Conservation (phyloP, 2,113 vertebrate genomes). For the Gobius niger region DNA sequence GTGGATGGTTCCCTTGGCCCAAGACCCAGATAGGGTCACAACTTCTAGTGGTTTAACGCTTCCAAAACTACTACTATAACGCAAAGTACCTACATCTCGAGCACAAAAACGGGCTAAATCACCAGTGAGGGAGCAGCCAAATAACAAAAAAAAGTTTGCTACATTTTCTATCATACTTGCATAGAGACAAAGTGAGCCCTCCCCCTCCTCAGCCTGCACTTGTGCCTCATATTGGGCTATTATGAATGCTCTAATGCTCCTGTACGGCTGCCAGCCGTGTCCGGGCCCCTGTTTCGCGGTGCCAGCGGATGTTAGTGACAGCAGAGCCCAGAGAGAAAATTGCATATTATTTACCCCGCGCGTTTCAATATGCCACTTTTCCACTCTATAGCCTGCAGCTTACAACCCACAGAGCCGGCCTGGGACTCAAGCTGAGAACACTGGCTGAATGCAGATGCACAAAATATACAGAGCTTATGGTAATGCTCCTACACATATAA, state of each 20-base stretch:
- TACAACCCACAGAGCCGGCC: slow-evolving; percentile 48
- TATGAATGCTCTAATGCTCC: slow-evolving; percentile 51
- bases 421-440: slow-evolving; percentile 31
- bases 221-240: slow-evolving; percentile 45
- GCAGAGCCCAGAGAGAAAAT: slow-evolving; percentile 58
- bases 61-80: too few relatives aligned
- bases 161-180: slow-evolving; percentile 23
- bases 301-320: slow-evolving; percentile 61
- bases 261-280: slow-evolving; percentile 49
- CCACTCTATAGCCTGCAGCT: slow-evolving; percentile 62
- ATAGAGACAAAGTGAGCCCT: slow-evolving; percentile 23
- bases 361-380: slow-evolving; percentile 71
- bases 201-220: slow-evolving; percentile 15
- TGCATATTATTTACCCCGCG: slow-evolving; percentile 71
- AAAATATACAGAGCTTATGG: slow-evolving; percentile 28
- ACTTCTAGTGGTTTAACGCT: too few relatives aligned
- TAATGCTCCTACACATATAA: neutral
- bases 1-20: too few relatives aligned
- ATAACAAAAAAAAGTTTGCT: neutral
- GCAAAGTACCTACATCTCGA: too few relatives aligned
- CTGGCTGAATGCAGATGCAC: slow-evolving; percentile 30
- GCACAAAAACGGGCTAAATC: too few relatives aligned
- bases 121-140: too few relatives aligned
- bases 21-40: too few relatives aligned
- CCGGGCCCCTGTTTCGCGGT: slow-evolving; percentile 38